A percentile compares a stretch with the other conserved stretches of the same genome.
phyloP scores from a whole-genome alignment of 2,113 vertebrate genomes.

The Mormyrus iriodes region DNA sequence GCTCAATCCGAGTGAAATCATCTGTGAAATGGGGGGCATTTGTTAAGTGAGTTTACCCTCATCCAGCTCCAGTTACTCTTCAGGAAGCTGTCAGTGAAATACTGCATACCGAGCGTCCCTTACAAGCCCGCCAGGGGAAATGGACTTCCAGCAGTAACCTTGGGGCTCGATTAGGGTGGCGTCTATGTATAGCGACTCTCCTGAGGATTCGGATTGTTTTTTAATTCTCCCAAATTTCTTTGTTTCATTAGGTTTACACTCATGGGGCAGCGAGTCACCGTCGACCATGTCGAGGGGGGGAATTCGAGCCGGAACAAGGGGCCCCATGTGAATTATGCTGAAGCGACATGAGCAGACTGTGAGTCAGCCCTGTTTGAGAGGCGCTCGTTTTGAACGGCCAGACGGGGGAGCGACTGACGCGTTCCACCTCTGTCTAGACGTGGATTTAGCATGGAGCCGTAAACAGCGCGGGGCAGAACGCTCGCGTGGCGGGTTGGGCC shows the following conservation, averaged over 20 bases:
- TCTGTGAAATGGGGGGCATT: slow-evolving; percentile 72
- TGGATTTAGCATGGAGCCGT: background rate
- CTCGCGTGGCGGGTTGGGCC: background rate
- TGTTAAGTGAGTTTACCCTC: slow-evolving; percentile 53
- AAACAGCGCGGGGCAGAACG: background rate
- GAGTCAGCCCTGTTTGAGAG: background rate
- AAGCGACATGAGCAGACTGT: background rate
- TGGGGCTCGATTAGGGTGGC: background rate
- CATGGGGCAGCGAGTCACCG: background rate
- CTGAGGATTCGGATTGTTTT: background rate
- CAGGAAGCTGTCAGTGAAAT: background rate
- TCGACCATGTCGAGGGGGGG: background rate
- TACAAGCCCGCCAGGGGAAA: background rate
- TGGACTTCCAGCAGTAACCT: background rate
- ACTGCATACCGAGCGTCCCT: background rate
- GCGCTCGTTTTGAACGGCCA: background rate
- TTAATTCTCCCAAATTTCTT: background rate
- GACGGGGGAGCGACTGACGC: background rate
- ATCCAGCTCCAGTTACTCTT: slow-evolving; percentile 2
- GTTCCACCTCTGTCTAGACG: slow-evolving; percentile 1
- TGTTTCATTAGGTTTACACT: background rate
- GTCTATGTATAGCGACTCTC: background rate
- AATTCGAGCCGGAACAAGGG: background rate
- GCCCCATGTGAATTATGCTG: background rate
- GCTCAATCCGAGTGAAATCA: slow-evolving; percentile 74